phyloP scores from a whole-genome alignment of 2,888 invertebrate species.

The Calephelis perditalis region DNA sequence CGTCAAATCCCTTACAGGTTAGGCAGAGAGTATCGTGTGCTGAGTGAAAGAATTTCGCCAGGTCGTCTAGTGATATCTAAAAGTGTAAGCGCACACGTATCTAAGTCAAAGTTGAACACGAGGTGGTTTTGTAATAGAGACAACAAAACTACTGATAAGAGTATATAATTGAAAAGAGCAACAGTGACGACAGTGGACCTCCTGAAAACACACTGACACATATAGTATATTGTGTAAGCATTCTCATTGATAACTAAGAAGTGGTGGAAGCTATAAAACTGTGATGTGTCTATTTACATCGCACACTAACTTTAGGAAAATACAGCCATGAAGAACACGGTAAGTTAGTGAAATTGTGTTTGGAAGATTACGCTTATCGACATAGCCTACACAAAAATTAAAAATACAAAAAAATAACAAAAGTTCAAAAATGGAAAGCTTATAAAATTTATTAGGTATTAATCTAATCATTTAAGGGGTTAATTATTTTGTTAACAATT shows the following conservation, averaged over 20 bases:
- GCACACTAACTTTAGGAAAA: conserved; percentile 52
- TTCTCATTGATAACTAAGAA: conserved; percentile 32
- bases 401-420: too few relatives aligned
- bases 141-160: neutral
- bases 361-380: neutral
- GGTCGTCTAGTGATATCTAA: too few relatives aligned
- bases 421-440: too few relatives aligned
- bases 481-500: too few relatives aligned
- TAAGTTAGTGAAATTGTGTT: conserved; percentile 46
- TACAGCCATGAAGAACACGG: conserved; percentile 63
- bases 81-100: too few relatives aligned
- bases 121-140: neutral
- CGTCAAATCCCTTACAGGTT: too few relatives aligned
- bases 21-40: too few relatives aligned
- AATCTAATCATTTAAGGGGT: too few relatives aligned
- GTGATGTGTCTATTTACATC: conserved; percentile 36
- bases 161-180: conserved; percentile 8
- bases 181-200: conserved; percentile 14
- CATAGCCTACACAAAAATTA: neutral
- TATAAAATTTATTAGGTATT: too few relatives aligned
- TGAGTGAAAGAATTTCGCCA: too few relatives aligned
- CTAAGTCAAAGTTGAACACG: too few relatives aligned
- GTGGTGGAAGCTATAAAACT: conserved; percentile 68
- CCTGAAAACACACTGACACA: conserved; percentile 24
- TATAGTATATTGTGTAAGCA: conserved; percentile 37